Percentiles rank a stretch among this genome's conserved stretches.
These are phyloP conservation scores for Apodemus speciosus DNA, from an alignment of 2,113 vertebrate species.

Conservation along the genomic window DNA sequence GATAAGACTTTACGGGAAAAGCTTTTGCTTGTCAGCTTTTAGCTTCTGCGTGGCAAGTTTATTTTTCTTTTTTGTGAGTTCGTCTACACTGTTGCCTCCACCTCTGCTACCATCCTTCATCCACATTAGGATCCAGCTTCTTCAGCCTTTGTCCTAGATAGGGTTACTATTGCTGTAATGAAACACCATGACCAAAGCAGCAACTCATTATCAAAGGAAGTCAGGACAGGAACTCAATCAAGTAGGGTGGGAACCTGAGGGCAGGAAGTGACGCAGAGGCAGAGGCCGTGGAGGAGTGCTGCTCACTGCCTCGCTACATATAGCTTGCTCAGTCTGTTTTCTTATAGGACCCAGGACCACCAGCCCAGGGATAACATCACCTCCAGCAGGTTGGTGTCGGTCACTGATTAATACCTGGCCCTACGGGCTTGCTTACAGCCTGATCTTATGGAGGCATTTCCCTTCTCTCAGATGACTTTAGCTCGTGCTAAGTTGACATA, in stretches of 20 bases:
- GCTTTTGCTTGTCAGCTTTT: not conserved
- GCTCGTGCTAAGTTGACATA: not conserved
- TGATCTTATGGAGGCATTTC: not conserved
- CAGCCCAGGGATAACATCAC: not conserved
- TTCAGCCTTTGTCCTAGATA: not conserved
- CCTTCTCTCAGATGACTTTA: not conserved
- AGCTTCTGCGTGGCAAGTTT: not conserved
- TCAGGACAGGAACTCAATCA: not conserved
- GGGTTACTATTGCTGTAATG: not conserved
- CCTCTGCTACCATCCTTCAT: not conserved
- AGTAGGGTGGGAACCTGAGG: not conserved
- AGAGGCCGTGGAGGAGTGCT: too few relatives aligned
- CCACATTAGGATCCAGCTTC: not conserved
- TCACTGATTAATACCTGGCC: not conserved
- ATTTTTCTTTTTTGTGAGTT: not conserved
- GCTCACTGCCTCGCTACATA: not conserved
- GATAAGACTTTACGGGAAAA: not conserved
- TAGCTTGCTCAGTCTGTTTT: not conserved
- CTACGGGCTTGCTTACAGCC: not conserved
- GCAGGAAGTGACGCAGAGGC: not conserved
- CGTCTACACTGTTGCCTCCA: not conserved
- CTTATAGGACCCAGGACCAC: not conserved
- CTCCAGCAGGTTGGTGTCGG: not conserved
- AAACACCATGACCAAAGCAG: not conserved
- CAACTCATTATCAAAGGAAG: not conserved